These are phyloP conservation scores for Perognathus longimembris DNA, from an alignment of 2,113 vertebrate species.

Conservation along the genomic window DNA sequence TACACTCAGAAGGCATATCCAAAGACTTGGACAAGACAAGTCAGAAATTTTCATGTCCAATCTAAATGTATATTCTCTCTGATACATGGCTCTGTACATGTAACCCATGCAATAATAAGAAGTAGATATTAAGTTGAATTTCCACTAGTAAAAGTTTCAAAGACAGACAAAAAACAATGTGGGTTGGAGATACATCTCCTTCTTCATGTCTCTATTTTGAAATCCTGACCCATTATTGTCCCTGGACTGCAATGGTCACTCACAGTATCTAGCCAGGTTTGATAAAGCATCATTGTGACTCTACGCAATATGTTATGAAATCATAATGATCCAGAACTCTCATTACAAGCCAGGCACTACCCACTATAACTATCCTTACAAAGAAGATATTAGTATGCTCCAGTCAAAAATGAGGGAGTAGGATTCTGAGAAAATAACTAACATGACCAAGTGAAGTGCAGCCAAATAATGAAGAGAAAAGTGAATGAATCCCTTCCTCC, in stretches of 20 bases:
- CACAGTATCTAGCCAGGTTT: not conserved
- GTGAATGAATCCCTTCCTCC: not conserved
- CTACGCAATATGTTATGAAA: not conserved
- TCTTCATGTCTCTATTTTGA: not conserved
- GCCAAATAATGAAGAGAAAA: not conserved
- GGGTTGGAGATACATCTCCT: not conserved
- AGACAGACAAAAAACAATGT: not conserved
- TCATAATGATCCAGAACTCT: not conserved
- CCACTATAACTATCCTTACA: not conserved
- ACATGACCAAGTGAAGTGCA: not conserved
- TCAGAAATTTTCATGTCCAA: not conserved
- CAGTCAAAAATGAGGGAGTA: not conserved
- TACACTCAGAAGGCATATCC: not conserved
- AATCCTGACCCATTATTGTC: not conserved
- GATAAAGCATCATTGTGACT: not conserved
- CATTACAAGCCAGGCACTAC: not conserved
- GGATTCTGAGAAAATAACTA: not conserved
- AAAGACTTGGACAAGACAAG: constrained; percentile 19
- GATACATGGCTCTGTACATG: not conserved
- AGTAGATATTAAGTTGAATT: not conserved
- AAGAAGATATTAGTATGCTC: not conserved
- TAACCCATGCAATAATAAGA: not conserved
- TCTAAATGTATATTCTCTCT: not conserved
- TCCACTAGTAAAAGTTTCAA: not conserved
- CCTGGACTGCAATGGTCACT: too few relatives aligned